Percentiles rank a stretch among this genome's conserved stretches.
These are phyloP conservation scores for Amniataba percoides DNA, from an alignment of 2,797 vertebrate species.

Conservation along the genomic window DNA sequence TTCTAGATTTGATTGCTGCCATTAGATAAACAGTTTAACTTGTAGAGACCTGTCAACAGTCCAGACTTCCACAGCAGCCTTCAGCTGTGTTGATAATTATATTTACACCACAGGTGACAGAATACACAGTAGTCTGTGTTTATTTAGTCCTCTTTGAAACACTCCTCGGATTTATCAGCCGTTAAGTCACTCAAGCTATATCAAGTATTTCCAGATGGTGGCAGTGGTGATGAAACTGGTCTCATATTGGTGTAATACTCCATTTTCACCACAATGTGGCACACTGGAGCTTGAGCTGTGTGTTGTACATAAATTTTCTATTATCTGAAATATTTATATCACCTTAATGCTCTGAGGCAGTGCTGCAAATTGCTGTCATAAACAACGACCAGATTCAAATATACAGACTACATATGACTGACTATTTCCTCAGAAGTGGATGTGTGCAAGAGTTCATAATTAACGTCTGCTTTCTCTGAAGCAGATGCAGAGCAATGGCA, in stretches of 20 bases:
- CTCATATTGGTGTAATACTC: not conserved
- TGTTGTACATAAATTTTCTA: not conserved
- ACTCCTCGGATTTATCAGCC: not conserved
- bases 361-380: not conserved
- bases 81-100: conserved; percentile 9
- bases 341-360: not conserved
- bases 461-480: not conserved
- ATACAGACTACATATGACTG: not conserved
- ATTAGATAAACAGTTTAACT: not conserved
- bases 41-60: not conserved
- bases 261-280: conserved; percentile 18
- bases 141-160: not conserved
- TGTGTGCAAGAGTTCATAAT: not conserved
- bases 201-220: conserved; percentile 23
- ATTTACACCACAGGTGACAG: not conserved
- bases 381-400: not conserved
- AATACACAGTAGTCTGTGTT: not conserved
- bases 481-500: not conserved
- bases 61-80: not conserved
- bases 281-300: not conserved
- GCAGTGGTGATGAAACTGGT: conserved; percentile 5
- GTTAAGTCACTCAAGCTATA: not conserved
- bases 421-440: not conserved
- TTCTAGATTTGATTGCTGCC: not conserved
- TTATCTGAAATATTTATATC: not conserved